phyloP scores from a whole-genome alignment of 1,140 invertebrate species.

The Dendroctonus valens region DNA sequence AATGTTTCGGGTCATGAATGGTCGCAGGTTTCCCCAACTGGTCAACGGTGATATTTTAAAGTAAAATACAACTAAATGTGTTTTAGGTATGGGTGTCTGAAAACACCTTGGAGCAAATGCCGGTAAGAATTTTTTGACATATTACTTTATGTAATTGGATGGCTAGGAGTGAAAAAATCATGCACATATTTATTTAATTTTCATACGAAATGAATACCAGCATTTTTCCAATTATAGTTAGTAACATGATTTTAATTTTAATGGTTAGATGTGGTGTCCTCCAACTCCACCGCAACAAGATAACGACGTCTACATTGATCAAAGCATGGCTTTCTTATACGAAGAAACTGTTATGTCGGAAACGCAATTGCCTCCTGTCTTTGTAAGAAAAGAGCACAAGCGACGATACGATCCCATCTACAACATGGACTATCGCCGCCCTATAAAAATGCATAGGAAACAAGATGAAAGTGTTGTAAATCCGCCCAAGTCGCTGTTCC shows the following conservation, averaged over 20 bases:
- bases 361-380: constrained; percentile 79
- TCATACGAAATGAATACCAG: background rate
- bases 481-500: constrained; percentile 83
- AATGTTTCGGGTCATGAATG: background rate
- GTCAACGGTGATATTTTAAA: background rate
- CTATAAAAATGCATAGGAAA: constrained; percentile 67
- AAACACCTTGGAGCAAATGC: constrained; percentile 70
- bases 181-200: constrained; percentile 3
- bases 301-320: constrained; percentile 88
- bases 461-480: constrained; percentile 68
- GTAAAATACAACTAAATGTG: constrained; percentile 8
- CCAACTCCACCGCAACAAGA: constrained; percentile 91
- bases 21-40: constrained; percentile 26
- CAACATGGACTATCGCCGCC: constrained; percentile 56
- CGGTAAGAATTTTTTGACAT: constrained; percentile 57
- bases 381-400: constrained; percentile 78
- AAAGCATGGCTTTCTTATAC: constrained; percentile 81
- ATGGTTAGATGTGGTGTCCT: constrained; percentile 85
- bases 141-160: background rate
- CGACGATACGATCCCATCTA: constrained; percentile 60
- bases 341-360: constrained; percentile 80
- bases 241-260: background rate
- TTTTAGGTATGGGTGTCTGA: constrained; percentile 67
- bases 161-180: background rate
- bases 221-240: background rate